Conservation (phyloP, 1,140 invertebrate genomes). For the Saccostrea echinata region DNA sequence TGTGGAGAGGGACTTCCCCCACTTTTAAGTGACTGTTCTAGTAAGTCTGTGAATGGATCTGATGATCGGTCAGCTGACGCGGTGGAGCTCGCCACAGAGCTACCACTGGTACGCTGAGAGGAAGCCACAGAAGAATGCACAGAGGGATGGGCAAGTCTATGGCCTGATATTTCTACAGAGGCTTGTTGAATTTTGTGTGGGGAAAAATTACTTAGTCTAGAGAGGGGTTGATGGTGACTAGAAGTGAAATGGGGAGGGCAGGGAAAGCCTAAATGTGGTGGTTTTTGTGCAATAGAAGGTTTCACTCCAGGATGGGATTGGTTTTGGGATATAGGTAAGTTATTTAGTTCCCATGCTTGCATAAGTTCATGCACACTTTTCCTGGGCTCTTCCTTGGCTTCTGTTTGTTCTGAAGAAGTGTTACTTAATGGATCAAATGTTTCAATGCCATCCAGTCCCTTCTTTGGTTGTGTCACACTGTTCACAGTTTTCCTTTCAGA, state of each 20-base stretch:
- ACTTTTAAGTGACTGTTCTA: conserved; percentile 35
- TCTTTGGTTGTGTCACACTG: conserved; percentile 35
- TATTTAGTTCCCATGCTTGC: conserved; percentile 35
- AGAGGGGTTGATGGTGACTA: conserved; percentile 1
- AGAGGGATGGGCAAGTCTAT: not conserved
- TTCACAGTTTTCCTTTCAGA: conserved; percentile 12
- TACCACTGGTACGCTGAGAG: not conserved
- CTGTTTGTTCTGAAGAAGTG: not conserved
- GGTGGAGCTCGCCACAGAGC: not conserved
- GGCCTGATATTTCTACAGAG: not conserved
- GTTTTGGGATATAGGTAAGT: conserved; percentile 3
- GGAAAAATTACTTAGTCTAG: conserved; percentile 36
- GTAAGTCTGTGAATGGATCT: conserved; percentile 4
- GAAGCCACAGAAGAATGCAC: not conserved
- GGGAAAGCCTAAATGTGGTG: conserved; percentile 31
- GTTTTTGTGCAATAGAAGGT: conserved; percentile 32
- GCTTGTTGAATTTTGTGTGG: conserved; percentile 25
- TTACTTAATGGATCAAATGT: conserved; percentile 39
- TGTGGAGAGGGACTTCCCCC: conserved; percentile 32
- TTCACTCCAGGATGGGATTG: not conserved
- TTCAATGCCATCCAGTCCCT: conserved; percentile 2
- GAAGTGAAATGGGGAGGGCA: not conserved
- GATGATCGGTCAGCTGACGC: conserved; percentile 14
- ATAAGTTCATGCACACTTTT: conserved; percentile 37
- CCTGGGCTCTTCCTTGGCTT: conserved; percentile 27